Evolutionary conservation across 2,113 vertebrate genomes (phyloP).

Genomic region (Laticauda laticaudata): DNA sequence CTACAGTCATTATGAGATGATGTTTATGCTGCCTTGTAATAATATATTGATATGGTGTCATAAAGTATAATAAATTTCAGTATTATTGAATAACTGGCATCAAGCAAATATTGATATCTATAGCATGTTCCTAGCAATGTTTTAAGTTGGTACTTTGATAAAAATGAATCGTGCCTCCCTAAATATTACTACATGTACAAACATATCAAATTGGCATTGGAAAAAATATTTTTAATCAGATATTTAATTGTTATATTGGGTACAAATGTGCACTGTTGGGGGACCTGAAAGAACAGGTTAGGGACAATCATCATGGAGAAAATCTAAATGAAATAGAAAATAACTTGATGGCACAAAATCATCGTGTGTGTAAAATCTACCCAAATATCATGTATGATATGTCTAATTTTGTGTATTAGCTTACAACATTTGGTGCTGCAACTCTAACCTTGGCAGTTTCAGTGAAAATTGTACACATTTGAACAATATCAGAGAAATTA

Average conservation of each 20-base stretch:
- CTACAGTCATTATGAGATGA: not conserved
- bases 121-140: not conserved
- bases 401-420: slow-evolving; percentile 16
- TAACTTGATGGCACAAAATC: not conserved
- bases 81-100: not conserved
- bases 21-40: not conserved
- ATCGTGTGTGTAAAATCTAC: slow-evolving; percentile 2
- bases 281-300: not conserved
- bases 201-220: not conserved
- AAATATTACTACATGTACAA: slow-evolving; percentile 14
- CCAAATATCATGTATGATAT: slow-evolving; percentile 23
- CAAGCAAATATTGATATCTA: not conserved
- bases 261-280: slow-evolving; percentile 51
- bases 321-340: not conserved
- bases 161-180: slow-evolving; percentile 18
- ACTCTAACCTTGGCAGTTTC: slow-evolving; percentile 13
- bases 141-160: not conserved
- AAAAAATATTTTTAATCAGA: slow-evolving; percentile 60
- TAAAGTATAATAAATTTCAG: not conserved
- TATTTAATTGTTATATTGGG: slow-evolving; percentile 61
- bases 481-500: not conserved
- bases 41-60: not conserved
- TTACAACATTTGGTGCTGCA: slow-evolving; percentile 13
- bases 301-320: not conserved
- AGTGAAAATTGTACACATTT: not conserved